Evolutionary conservation across 2,113 vertebrate genomes (phyloP), one percentile per base, ranked within the genome.

Genomic region (Eulemur macaco): DNA sequence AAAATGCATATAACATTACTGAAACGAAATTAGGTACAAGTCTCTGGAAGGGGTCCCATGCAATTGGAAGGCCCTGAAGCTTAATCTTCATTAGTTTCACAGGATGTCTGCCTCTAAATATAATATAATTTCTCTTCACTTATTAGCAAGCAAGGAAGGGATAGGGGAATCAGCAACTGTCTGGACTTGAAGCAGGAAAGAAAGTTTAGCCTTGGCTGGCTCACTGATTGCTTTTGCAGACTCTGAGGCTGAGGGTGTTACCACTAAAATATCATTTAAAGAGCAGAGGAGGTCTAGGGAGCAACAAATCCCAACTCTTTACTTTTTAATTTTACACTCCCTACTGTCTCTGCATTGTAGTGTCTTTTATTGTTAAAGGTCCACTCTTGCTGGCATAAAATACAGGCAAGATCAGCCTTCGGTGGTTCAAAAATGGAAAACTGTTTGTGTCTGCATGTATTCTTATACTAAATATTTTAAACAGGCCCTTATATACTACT

Each of bases 61-160:
- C 58, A 42, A 9, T 9, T 34, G 73, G 54, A 78, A 91, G 92
- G 73, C 68, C 96, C 82, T 6, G 74, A 54, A 96, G 91, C 89
- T 97, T 91, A 50, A 89, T 94, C 86, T 94, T 97, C 96, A 95
- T 95, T 97, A 91, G 64, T 39, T 60, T 66, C 83, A 27, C 54
- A 71, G 93, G 29, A 47, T 71, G 78, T 85, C 83, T 66, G 91
- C 56, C 78, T 89, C 89, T 42, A 63, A 15, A 42, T 21, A 25
- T 68, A 50, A 78, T 78, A 45, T 60, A 93, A 96, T 89, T 91
- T 83, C 45, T 76, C 42, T 56, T 97, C 73, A 25, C 39, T 82
- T 71, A 77, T 52, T 78, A 96, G 78, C 21, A 83, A 60, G 80
- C 25, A 6, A 37, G 82, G 68, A 45, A 13, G 85, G 37, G 18